Conservation (phyloP, 2,797 vertebrate genomes). For the Galaxias olidus region DNA sequence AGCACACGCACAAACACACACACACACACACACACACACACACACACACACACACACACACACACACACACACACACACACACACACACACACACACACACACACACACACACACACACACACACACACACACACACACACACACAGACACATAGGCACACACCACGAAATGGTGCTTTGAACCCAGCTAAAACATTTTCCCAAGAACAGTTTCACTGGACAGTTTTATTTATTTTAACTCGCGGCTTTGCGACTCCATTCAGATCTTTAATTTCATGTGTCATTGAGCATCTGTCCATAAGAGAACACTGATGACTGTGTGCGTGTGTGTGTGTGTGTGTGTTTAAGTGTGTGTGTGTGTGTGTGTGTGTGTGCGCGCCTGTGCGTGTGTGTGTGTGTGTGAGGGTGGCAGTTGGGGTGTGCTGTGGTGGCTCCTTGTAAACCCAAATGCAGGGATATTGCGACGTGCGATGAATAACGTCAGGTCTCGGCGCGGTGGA, state of each 20-base stretch:
- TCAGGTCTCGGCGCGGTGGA: slow-evolving; percentile 48
- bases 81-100: slow-evolving; percentile 1
- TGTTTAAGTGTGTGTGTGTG: slow-evolving; percentile 1
- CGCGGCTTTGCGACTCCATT: slow-evolving; percentile 59
- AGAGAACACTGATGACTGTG: slow-evolving; percentile 50
- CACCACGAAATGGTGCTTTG: too few relatives aligned
- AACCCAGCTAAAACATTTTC: slow-evolving; percentile 56
- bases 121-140: background rate
- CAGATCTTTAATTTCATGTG: slow-evolving; percentile 79
- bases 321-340: slow-evolving; percentile 32
- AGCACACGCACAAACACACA: slow-evolving; percentile 9
- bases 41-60: background rate
- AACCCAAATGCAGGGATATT: slow-evolving; percentile 50
- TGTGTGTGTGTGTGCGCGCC: slow-evolving; percentile 22
- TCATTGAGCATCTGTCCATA: slow-evolving; percentile 74
- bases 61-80: slow-evolving; percentile 21
- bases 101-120: slow-evolving; percentile 3
- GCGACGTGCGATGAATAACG: slow-evolving; percentile 49
- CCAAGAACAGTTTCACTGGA: slow-evolving; percentile 32
- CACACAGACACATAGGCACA: slow-evolving; percentile 6
- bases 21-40: slow-evolving; percentile 9
- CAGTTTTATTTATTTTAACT: slow-evolving; percentile 61
- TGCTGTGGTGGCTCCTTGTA: slow-evolving; percentile 48
- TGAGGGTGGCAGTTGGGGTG: background rate
- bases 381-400: slow-evolving; percentile 10